phyloP scores from a whole-genome alignment of 2,888 invertebrate species.

The Elmis aenea region DNA sequence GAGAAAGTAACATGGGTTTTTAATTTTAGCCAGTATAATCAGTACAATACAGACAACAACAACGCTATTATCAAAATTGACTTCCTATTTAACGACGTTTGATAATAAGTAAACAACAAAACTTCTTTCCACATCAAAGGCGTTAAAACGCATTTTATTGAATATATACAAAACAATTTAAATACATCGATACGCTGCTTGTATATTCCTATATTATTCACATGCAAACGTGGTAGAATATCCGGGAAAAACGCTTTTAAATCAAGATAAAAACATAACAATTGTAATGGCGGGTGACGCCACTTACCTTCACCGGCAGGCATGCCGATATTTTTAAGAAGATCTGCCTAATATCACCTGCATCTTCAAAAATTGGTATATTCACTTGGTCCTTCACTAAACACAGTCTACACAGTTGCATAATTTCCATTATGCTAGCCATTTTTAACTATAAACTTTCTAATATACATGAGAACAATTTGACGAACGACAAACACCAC shows the following conservation, averaged over 20 bases:
- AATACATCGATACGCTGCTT: too few relatives aligned
- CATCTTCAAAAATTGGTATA: slow-evolving; percentile 65
- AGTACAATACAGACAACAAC: too few relatives aligned
- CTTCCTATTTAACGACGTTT: slow-evolving; percentile 1
- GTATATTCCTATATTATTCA: too few relatives aligned
- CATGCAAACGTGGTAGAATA: too few relatives aligned
- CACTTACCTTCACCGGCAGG: slow-evolving; percentile 67
- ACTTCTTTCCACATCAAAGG: slow-evolving; percentile 2
- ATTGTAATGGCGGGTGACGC: slow-evolving; percentile 37
- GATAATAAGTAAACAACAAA: slow-evolving; percentile 3
- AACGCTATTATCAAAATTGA: slow-evolving; percentile 9
- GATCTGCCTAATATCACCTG: slow-evolving; percentile 56
- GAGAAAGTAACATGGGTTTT: too few relatives aligned
- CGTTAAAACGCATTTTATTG: too few relatives aligned
- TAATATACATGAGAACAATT: slow-evolving; percentile 8
- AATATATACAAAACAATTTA: too few relatives aligned
- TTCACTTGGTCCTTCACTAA: slow-evolving; percentile 53
- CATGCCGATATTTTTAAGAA: slow-evolving; percentile 67
- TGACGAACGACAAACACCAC: slow-evolving; percentile 8
- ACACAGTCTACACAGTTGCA: slow-evolving; percentile 45
- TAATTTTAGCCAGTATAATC: too few relatives aligned
- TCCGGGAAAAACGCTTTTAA: too few relatives aligned
- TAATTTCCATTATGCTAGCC: slow-evolving; percentile 42
- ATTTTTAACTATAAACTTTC: slow-evolving; percentile 31
- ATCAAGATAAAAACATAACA: slow-evolving; percentile 4